Conservation (phyloP, 2,888 invertebrate species). For the Cylloceria caligata region DNA sequence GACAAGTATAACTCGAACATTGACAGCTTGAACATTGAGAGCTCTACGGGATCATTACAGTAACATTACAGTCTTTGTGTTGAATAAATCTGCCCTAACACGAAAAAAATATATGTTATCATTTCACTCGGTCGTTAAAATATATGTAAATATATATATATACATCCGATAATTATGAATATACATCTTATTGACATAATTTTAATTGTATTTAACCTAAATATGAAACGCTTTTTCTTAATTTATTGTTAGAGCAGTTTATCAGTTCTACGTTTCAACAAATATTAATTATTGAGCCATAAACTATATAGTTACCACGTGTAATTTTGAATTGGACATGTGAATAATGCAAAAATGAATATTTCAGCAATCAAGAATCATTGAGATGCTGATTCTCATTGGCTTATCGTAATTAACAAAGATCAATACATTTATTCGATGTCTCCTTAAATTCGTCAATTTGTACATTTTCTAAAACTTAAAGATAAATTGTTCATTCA, state of each 20-base stretch:
- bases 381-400: neutral
- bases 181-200: constrained; percentile 8
- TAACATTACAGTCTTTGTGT: too few relatives aligned
- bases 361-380: neutral
- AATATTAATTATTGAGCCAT: neutral
- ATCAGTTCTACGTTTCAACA: neutral
- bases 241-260: neutral
- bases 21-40: too few relatives aligned
- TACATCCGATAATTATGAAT: constrained; percentile 23
- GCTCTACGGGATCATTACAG: too few relatives aligned
- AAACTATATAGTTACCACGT: neutral
- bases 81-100: too few relatives aligned
- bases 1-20: too few relatives aligned
- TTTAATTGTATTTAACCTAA: constrained; percentile 2
- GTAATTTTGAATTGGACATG: neutral
- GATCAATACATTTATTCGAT: constrained; percentile 7
- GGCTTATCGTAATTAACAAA: neutral
- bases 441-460: neutral
- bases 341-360: neutral
- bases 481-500: constrained; percentile 8
- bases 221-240: constrained; percentile 18
- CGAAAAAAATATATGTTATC: too few relatives aligned
- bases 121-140: too few relatives aligned
- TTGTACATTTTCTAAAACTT: constrained; percentile 20
- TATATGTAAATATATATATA: neutral